phyloP scores from a whole-genome alignment of 2,113 vertebrate genomes.

The Phylloscopus trochiloides region DNA sequence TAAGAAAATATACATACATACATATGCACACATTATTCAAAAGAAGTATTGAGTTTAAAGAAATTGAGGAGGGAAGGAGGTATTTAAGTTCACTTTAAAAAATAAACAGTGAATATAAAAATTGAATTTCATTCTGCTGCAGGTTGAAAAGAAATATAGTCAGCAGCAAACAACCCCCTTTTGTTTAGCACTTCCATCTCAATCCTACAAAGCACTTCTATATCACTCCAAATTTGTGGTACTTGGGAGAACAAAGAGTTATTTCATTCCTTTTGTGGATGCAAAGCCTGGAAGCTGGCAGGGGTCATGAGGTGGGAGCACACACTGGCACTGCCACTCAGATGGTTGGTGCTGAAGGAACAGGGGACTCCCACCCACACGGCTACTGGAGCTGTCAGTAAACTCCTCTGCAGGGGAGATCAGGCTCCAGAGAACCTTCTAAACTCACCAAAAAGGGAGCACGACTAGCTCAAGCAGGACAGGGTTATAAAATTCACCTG shows the following conservation, averaged over 20 bases:
- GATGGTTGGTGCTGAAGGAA: rapidly evolving
- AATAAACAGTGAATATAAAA: slow-evolving; percentile 40
- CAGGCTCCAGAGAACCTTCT: background rate
- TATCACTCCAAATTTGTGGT: background rate
- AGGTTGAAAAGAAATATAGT: slow-evolving; percentile 36
- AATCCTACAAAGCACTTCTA: background rate
- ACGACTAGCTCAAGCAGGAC: background rate
- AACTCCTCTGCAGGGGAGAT: background rate
- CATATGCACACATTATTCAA: slow-evolving; percentile 20
- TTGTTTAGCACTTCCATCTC: slow-evolving; percentile 27
- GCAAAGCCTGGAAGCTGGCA: background rate
- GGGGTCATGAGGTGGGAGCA: background rate
- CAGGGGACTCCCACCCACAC: rapidly evolving
- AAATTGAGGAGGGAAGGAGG: slow-evolving; percentile 40
- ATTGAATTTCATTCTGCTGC: slow-evolving; percentile 40
- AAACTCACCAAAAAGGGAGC: background rate
- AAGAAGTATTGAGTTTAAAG: slow-evolving; percentile 51
- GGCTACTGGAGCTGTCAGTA: rapidly evolving
- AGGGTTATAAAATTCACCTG: background rate
- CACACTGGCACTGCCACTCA: background rate
- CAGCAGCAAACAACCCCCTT: slow-evolving; percentile 30
- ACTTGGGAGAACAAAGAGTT: background rate
- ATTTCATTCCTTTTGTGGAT: slow-evolving; percentile 12
- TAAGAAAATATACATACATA: slow-evolving; percentile 47
- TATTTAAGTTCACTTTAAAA: slow-evolving; percentile 52